Evolutionary conservation across 2,113 vertebrate species (phyloP), one percentile per base, ranked within the genome.

Genomic region (Oophaga pumilio): DNA sequence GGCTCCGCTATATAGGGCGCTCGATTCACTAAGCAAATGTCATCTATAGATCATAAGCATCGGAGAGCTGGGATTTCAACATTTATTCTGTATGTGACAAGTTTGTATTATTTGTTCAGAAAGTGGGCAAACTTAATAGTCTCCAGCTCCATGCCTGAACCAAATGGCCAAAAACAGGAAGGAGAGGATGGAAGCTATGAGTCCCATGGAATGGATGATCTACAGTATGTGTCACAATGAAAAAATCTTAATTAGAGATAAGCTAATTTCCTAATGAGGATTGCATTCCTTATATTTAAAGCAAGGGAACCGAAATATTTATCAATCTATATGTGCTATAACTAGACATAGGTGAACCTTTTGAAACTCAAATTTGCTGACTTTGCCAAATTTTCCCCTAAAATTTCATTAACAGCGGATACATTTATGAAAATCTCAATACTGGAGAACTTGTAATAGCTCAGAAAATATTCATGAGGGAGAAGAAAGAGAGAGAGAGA

Each of bases 1-100:
- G 69, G 76, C 76, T 33, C 49, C 43, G 76, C 84, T 68, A 86
- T 57, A 80, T 43, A 20, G 85, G 85, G 60, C 85, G 43, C 62
- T 33, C 62, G 22, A 69, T 86, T 68, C 60, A 86, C 60, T 79
- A 26, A 68, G n/a, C 85, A 79, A 66, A 86, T 86, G 85, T 86
- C 85, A 86, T 76, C 76, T 53, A 33, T 86, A 57, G 49, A 86
- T 86, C 60, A 86, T 69, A 79, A 79, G 76, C 76, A 66, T 33
- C 26, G 14, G 43, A 69, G 85, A 69, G 60, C 20, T 11, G 7
- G 50, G 26, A 69, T 86, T 50, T 52, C 24, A 68, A 49, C 76
- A 79, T 79, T 79, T 86, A 86, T 86, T 50, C 76, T 69, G 43
- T 20, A 13, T 57, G 50, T 86, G 85, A 79, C 85, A 68, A 64